These are phyloP conservation scores for Esox masquinongy DNA, from an alignment of 2,797 vertebrate genomes.

Conservation along the genomic window DNA sequence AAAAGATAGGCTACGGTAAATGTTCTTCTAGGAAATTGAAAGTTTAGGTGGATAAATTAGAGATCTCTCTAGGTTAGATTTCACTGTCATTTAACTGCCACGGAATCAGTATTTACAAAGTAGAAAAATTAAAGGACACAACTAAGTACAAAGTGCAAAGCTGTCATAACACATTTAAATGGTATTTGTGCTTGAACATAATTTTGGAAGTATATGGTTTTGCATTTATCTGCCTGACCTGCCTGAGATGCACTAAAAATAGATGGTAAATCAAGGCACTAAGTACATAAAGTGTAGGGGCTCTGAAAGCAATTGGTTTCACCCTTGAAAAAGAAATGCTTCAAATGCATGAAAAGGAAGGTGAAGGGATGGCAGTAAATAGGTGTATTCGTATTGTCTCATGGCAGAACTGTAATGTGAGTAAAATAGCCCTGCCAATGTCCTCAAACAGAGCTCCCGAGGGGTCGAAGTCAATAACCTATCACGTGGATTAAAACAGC, in stretches of 20 bases:
- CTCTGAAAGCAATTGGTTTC: constrained; percentile 11
- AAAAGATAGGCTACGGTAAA: neutral
- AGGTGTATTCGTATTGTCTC: constrained; percentile 52
- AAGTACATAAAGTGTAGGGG: neutral
- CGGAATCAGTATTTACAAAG: neutral
- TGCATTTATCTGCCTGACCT: neutral
- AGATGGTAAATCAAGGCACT: neutral
- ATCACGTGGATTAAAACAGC: constrained; percentile 73
- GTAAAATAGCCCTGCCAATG: constrained; percentile 58
- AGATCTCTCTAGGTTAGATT: neutral
- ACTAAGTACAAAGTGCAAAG: neutral
- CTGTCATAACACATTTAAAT: constrained; percentile 3
- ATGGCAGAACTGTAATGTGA: constrained; percentile 59
- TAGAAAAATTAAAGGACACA: neutral
- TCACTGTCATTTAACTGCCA: neutral
- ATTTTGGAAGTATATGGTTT: neutral
- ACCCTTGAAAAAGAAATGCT: constrained; percentile 23
- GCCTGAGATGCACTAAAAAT: neutral
- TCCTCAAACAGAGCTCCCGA: constrained; percentile 60
- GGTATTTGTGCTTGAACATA: neutral
- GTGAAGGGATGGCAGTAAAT: constrained; percentile 50
- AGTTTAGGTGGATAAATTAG: neutral
- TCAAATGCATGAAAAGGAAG: constrained; percentile 35
- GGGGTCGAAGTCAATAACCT: constrained; percentile 76
- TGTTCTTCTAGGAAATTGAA: neutral